A percentile compares a stretch with the other conserved stretches of the same genome.
These are phyloP conservation scores for Tangara arthus DNA, from an alignment of 2,797 vertebrate genomes.

Conservation along the genomic window DNA sequence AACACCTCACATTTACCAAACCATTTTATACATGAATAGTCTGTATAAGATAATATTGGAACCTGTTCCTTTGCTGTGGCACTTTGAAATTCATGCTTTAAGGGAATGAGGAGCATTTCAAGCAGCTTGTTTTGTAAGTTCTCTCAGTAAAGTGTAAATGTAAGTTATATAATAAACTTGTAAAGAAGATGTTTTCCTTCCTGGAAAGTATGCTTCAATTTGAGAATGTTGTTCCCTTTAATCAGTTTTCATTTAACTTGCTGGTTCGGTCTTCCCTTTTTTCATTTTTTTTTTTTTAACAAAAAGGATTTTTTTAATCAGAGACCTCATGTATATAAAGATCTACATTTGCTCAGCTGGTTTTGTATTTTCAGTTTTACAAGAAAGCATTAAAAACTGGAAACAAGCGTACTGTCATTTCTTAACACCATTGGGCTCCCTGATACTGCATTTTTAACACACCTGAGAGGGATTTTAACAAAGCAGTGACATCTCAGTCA, in stretches of 20 bases:
- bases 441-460: neutral
- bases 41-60: constrained; percentile 63
- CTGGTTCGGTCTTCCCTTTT: neutral
- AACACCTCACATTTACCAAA: constrained; percentile 70
- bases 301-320: constrained; percentile 67
- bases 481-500: neutral
- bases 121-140: constrained; percentile 70
- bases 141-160: constrained; percentile 71
- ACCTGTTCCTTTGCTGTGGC: constrained; percentile 72
- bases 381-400: constrained; percentile 84
- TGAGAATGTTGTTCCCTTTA: constrained; percentile 57
- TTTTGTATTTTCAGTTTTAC: constrained; percentile 83
- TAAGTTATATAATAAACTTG: constrained; percentile 75
- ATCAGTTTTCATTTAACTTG: constrained; percentile 54
- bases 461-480: neutral
- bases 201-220: constrained; percentile 52
- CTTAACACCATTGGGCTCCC: neutral
- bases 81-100: constrained; percentile 76
- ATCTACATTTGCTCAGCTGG: constrained; percentile 68
- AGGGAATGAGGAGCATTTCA: constrained; percentile 64
- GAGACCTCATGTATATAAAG: constrained; percentile 82
- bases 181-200: constrained; percentile 48
- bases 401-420: constrained; percentile 63
- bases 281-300: constrained; percentile 7
- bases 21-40: constrained; percentile 71